phyloP scores from a whole-genome alignment of 2,113 vertebrate species.

The Canis aureus region DNA sequence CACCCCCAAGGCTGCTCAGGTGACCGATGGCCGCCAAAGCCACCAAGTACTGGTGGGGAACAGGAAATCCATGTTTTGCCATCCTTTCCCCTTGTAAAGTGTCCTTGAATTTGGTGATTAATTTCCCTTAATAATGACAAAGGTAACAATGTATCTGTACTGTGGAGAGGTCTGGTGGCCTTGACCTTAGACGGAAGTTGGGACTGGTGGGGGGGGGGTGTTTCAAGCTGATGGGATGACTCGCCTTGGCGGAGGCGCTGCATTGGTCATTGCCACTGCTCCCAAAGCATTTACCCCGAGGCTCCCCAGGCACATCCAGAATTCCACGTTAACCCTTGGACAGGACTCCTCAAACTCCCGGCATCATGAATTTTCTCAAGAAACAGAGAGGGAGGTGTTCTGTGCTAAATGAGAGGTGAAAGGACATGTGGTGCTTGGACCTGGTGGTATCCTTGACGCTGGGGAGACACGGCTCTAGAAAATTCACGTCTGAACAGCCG shows the following conservation, averaged over 20 bases:
- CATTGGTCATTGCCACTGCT: background rate
- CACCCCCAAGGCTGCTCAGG: background rate
- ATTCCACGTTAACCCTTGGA: too few species aligned
- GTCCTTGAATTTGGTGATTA: background rate
- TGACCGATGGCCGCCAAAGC: too few species aligned
- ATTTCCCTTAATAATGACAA: background rate
- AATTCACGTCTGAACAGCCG: rapidly evolving
- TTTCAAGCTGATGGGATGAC: too few species aligned
- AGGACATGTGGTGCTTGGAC: background rate
- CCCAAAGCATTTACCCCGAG: background rate
- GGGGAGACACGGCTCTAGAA: background rate
- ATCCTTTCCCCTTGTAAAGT: background rate
- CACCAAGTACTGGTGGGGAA: background rate
- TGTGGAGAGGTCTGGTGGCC: too few species aligned
- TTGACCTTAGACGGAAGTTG: background rate
- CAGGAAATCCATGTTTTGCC: background rate
- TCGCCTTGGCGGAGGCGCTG: too few species aligned
- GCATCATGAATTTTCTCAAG: background rate
- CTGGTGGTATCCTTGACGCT: background rate
- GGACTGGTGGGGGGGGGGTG: background rate
- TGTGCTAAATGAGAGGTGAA: background rate
- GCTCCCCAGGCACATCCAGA: rapidly evolving
- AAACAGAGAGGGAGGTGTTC: background rate
- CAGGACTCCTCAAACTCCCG: background rate
- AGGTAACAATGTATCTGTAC: background rate